Evolutionary conservation across 2,888 invertebrate genomes (phyloP).

Genomic region (Caenorhabditis macrosperma): DNA sequence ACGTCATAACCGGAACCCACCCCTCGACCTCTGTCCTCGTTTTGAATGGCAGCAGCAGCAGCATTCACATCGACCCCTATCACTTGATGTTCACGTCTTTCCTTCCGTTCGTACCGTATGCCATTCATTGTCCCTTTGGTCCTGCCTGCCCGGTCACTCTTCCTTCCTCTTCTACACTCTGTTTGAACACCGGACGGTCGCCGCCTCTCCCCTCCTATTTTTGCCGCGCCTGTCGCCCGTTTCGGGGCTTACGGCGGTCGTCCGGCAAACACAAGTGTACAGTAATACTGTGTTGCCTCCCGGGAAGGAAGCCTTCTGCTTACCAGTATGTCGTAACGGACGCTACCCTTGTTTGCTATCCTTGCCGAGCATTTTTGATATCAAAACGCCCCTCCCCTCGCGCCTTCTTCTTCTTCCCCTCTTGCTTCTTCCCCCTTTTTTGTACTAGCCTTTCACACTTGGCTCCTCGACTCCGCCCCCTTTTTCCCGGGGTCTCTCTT

Average conservation of each 20-base stretch:
- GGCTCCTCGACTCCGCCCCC: conserved; percentile 15
- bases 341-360: background rate
- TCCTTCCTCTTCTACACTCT: background rate
- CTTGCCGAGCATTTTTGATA: conserved; percentile 9
- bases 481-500: background rate
- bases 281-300: conserved; percentile 21
- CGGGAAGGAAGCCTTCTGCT: conserved; percentile 10
- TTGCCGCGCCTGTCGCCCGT: conserved; percentile 22
- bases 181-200: conserved; percentile 14
- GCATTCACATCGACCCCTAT: too few species aligned
- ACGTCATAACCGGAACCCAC: too few species aligned
- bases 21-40: too few species aligned
- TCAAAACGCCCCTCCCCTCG: conserved; percentile 4
- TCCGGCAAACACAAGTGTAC: conserved; percentile 23
- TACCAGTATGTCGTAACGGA: conserved; percentile 9
- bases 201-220: conserved; percentile 12
- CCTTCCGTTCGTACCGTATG: background rate
- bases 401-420: conserved; percentile 5
- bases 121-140: background rate
- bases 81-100: background rate
- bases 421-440: conserved; percentile 1
- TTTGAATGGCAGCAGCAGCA: background rate
- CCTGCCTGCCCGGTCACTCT: conserved; percentile 7
- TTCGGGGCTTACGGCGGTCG: conserved; percentile 1
- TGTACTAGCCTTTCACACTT: conserved; percentile 9